These are phyloP conservation scores for Pogonocherus hispidulus DNA, from an alignment of 2,888 invertebrate species.

Conservation along the genomic window DNA sequence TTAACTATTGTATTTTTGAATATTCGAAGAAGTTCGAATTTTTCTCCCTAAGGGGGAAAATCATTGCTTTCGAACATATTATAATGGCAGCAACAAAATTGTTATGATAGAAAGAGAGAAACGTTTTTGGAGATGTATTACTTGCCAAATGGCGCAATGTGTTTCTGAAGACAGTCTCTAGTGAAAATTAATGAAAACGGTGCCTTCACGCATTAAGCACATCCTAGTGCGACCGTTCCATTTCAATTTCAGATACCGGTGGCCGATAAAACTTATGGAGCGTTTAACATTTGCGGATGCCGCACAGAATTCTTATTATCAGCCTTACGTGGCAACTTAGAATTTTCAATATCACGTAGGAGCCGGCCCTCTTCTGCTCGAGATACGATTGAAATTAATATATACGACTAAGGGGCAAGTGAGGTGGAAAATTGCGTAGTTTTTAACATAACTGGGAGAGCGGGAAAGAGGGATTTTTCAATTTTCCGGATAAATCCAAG, in stretches of 20 bases:
- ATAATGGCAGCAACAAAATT: no score
- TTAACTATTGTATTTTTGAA: no score
- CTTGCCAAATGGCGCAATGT: no score
- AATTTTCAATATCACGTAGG: conserved; percentile 27
- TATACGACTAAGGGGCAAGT: background rate
- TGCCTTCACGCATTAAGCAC: background rate
- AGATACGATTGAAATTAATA: conserved; percentile 2
- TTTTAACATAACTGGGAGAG: background rate
- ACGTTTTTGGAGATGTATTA: no score
- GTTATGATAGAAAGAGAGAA: no score
- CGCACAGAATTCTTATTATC: conserved; percentile 25
- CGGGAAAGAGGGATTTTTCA: background rate
- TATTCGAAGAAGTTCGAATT: no score
- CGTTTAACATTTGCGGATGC: conserved; percentile 21
- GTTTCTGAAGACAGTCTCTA: no score
- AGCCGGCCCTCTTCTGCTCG: conserved; percentile 12
- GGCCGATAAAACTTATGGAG: conserved; percentile 21
- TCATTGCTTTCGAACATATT: no score
- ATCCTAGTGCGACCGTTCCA: conserved; percentile 4
- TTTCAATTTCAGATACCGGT: conserved; percentile 21
- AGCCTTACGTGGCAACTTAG: conserved; percentile 12
- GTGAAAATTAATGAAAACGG: background rate
- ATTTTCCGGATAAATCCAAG: background rate
- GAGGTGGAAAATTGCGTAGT: conserved; percentile 12
- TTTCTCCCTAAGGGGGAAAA: no score